A percentile compares a stretch with the other conserved stretches of the same genome.
Conservation (phyloP, 1,140 invertebrate genomes). For the Patella vulgata region DNA sequence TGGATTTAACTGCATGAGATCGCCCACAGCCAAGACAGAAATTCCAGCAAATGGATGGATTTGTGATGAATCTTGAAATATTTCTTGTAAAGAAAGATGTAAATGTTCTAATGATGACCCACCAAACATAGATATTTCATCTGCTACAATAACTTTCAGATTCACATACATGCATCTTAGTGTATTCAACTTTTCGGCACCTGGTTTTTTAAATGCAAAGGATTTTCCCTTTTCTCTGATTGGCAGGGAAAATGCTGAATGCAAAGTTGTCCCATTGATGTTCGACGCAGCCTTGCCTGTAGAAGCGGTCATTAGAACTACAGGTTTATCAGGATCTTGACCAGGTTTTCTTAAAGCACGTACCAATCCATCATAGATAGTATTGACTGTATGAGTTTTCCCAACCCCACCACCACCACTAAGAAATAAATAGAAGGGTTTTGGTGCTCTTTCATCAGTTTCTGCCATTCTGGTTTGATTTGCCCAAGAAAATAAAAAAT, state of each 20-base stretch:
- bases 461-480: conserved; percentile 22
- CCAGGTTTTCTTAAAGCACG: conserved; percentile 10
- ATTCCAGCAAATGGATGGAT: no score
- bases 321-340: conserved; percentile 20
- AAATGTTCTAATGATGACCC: conserved; percentile 9
- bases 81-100: no score
- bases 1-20: no score
- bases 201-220: conserved; percentile 22
- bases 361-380: conserved; percentile 10
- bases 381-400: conserved; percentile 20
- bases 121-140: conserved; percentile 17
- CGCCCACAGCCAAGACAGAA: no score
- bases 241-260: conserved; percentile 25
- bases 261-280: conserved; percentile 22
- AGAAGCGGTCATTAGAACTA: conserved; percentile 27
- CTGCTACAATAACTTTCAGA: conserved; percentile 17
- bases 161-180: conserved; percentile 19
- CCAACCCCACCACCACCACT: conserved; percentile 32
- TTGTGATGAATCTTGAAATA: no score
- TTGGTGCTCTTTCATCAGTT: conserved; percentile 5
- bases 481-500: conserved; percentile 15
- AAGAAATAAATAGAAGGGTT: conserved; percentile 30
- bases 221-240: conserved; percentile 16
- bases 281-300: conserved; percentile 30
- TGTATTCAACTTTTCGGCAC: conserved; percentile 15